Conservation (phyloP, 2,888 invertebrate genomes). For the Priapulus caudatus region DNA sequence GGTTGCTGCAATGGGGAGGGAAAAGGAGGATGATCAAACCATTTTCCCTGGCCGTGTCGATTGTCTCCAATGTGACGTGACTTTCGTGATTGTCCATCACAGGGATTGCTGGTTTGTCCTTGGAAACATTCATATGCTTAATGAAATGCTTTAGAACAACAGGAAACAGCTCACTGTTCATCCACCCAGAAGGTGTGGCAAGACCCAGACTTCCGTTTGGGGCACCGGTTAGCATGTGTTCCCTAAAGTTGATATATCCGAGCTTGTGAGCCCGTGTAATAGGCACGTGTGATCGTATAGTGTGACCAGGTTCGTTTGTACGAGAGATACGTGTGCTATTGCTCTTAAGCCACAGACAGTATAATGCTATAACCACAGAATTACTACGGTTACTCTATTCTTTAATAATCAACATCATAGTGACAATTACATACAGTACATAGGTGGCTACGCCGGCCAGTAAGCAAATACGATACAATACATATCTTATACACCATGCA, state of each 20-base stretch:
- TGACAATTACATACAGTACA: too few species aligned
- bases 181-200: conserved; percentile 16
- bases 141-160: conserved; percentile 12
- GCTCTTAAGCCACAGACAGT: too few species aligned
- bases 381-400: too few species aligned
- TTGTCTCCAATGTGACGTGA: conserved; percentile 6
- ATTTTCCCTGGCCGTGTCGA: conserved; percentile 7
- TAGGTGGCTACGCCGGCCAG: too few species aligned
- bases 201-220: conserved; percentile 11
- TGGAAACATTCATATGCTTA: conserved; percentile 2
- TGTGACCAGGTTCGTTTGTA: too few species aligned
- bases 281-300: too few species aligned
- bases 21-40: conserved; percentile 12
- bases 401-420: too few species aligned
- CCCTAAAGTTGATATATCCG: conserved; percentile 11
- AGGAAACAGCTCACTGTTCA: conserved; percentile 13
- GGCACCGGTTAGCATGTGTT: conserved; percentile 4
- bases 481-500: too few species aligned
- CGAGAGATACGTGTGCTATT: too few species aligned
- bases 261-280: too few species aligned
- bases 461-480: too few species aligned
- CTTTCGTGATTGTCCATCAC: conserved; percentile 14
- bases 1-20: conserved; percentile 16
- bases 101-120: conserved; percentile 13
- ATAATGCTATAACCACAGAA: too few species aligned